Conservation (phyloP, 2,888 invertebrate species). For the Panzeria rudis region DNA sequence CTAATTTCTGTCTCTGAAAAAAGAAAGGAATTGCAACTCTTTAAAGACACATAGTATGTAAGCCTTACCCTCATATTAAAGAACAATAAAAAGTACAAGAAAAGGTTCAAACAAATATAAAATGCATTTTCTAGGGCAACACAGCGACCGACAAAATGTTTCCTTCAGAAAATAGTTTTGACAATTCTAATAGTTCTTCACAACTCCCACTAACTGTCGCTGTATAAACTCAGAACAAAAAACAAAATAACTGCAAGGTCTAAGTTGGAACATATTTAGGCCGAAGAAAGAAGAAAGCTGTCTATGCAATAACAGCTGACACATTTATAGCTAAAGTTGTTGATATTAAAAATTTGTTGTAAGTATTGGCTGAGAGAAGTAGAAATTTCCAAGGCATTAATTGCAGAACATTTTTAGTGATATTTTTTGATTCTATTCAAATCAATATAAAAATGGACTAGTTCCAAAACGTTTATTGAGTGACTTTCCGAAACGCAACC, state of each 20-base stretch:
- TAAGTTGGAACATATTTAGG: slow-evolving; percentile 21
- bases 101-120: slow-evolving; percentile 13
- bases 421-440: neutral
- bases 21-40: no score
- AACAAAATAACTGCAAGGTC: neutral
- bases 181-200: slow-evolving; percentile 55
- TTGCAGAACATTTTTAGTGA: no score
- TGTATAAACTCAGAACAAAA: neutral
- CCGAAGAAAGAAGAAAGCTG: slow-evolving; percentile 20
- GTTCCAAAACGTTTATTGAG: no score
- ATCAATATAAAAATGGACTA: neutral
- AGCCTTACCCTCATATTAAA: no score
- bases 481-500: no score
- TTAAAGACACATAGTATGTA: no score
- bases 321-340: neutral
- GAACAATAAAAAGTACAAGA: no score
- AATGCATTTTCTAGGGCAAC: slow-evolving; percentile 22
- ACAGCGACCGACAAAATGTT: neutral
- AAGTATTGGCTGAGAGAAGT: slow-evolving; percentile 4
- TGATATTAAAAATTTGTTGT: neutral
- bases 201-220: slow-evolving; percentile 33
- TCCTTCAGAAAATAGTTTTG: slow-evolving; percentile 47
- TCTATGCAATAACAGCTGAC: slow-evolving; percentile 3
- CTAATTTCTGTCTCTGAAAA: no score
- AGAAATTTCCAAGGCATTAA: neutral